Conservation (phyloP, 2,797 vertebrate species). For the Serranus cabrilla region DNA sequence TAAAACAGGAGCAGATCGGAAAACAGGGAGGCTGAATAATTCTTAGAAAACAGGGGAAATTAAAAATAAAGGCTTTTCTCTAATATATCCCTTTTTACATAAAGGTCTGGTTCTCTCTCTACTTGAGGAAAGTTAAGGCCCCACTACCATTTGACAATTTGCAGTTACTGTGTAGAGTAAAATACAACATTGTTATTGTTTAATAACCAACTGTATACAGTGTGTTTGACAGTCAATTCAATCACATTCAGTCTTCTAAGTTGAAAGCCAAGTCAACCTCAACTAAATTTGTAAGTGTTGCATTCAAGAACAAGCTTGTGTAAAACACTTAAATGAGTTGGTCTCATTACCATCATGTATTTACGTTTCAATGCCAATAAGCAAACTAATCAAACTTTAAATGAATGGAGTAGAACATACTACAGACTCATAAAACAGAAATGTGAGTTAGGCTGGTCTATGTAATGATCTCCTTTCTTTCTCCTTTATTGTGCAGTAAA, state of each 20-base stretch:
- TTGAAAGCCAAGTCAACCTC: constrained; percentile 4
- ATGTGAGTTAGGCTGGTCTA: neutral
- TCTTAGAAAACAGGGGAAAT: neutral
- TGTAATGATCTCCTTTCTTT: neutral
- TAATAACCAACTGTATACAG: constrained; percentile 25
- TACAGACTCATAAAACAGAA: constrained; percentile 3
- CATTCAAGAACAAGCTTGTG: neutral
- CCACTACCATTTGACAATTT: neutral
- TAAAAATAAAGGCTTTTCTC: constrained; percentile 2
- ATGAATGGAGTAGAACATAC: constrained; percentile 3
- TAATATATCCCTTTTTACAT: neutral
- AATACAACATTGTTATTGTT: neutral
- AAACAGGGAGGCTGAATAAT: neutral
- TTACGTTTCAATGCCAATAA: neutral
- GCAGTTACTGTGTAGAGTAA: neutral
- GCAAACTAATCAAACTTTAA: constrained; percentile 7
- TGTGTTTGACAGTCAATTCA: constrained; percentile 2
- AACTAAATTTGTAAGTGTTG: neutral
- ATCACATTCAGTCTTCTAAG: neutral
- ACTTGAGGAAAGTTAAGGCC: neutral
- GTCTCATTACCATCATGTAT: constrained; percentile 9
- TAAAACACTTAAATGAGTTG: constrained; percentile 23
- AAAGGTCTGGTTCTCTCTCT: neutral
- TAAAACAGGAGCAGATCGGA: neutral
- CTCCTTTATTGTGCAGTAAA: neutral